Conservation (phyloP, 2,797 vertebrate species). For the Sebastes itinus region DNA sequence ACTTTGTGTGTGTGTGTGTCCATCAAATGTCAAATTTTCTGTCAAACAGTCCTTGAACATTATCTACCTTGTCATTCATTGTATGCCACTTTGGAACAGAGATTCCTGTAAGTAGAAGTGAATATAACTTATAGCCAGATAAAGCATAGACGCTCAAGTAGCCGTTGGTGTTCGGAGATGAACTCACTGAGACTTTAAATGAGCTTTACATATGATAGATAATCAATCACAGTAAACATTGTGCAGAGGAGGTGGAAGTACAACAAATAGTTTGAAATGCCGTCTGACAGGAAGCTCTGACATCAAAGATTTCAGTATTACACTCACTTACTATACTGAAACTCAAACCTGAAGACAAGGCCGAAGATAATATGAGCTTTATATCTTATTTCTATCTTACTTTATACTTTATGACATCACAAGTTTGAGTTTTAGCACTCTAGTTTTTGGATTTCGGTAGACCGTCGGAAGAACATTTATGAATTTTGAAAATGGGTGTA, state of each 20-base stretch:
- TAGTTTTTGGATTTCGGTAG: too few relatives aligned
- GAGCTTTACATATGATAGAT: neutral
- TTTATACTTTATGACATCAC: too few relatives aligned
- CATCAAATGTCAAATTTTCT: neutral
- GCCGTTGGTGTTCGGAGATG: neutral
- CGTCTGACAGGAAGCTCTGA: neutral
- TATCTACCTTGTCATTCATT: neutral
- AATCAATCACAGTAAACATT: neutral
- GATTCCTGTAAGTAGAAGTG: neutral
- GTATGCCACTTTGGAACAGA: neutral
- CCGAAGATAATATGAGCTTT: neutral
- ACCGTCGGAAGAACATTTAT: too few relatives aligned
- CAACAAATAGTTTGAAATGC: neutral
- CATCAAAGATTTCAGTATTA: neutral
- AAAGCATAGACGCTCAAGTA: neutral
- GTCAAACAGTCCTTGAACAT: neutral
- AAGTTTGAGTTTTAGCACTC: too few relatives aligned
- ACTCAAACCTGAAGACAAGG: neutral
- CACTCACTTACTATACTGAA: neutral
- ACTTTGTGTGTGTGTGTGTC: neutral
- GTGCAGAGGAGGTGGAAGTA: neutral
- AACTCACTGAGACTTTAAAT: neutral
- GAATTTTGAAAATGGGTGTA: too few relatives aligned
- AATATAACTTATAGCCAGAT: neutral
- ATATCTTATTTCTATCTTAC: neutral